A percentile compares a stretch with the other conserved stretches of the same genome.
Evolutionary conservation across 2,888 invertebrate genomes (phyloP).

Genomic region (Diloba caeruleocephala): DNA sequence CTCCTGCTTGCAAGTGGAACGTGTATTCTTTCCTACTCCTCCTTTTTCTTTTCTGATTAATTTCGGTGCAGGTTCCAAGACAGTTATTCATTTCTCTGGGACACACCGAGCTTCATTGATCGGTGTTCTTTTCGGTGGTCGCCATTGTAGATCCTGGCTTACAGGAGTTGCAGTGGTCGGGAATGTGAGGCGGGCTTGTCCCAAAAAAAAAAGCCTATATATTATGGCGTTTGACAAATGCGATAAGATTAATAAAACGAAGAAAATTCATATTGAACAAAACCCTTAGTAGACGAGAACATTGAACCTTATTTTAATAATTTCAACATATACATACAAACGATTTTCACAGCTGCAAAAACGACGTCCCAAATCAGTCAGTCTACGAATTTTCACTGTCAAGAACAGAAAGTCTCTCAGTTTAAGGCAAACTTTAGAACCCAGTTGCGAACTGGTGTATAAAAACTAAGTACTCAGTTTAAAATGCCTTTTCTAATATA

Average conservation of each 20-base stretch:
- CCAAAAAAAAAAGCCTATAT: no score
- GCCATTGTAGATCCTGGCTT: no score
- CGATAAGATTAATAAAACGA: not conserved
- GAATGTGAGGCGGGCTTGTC: no score
- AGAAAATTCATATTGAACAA: not conserved
- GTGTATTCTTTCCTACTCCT: no score
- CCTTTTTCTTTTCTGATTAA: no score
- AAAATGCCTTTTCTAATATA: constrained; percentile 65
- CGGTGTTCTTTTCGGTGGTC: no score
- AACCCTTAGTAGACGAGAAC: not conserved
- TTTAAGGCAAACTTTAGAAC: constrained; percentile 29
- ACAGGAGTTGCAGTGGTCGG: no score
- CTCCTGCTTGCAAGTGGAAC: no score
- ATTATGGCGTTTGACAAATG: not conserved
- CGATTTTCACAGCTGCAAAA: constrained; percentile 9
- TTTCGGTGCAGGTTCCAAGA: no score
- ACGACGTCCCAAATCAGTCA: constrained; percentile 21
- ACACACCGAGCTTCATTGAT: no score
- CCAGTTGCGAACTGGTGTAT: constrained; percentile 38
- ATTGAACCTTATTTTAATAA: constrained; percentile 3
- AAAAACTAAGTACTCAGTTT: constrained; percentile 54
- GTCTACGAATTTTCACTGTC: constrained; percentile 22
- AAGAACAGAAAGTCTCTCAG: constrained; percentile 19
- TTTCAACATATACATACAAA: constrained; percentile 8
- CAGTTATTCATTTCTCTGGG: no score